Conservation (phyloP, 2,113 vertebrate genomes). For the Psilopsiagon aurifrons region DNA sequence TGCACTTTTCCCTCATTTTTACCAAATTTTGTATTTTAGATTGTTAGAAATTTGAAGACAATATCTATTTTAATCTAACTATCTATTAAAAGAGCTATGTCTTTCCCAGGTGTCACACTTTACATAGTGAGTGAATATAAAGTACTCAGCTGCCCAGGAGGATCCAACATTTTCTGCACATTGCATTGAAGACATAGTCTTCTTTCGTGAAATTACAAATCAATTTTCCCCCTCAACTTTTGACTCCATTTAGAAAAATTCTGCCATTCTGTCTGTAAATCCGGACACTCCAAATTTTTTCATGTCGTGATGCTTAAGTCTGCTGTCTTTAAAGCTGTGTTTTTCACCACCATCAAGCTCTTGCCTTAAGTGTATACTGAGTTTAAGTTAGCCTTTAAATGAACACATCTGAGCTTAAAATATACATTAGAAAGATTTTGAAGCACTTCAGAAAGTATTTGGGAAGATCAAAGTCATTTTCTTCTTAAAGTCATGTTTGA, state of each 20-base stretch:
- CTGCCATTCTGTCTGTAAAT: background rate
- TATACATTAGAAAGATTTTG: background rate
- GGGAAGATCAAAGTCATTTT: background rate
- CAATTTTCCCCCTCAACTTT: background rate
- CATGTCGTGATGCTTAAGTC: background rate
- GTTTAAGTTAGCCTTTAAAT: background rate
- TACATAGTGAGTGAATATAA: fast-evolving
- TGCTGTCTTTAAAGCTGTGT: background rate
- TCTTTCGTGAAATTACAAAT: background rate
- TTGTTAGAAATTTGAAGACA: background rate
- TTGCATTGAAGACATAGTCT: background rate
- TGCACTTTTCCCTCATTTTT: background rate
- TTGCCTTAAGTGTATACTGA: background rate
- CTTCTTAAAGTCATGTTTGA: background rate
- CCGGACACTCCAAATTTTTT: background rate
- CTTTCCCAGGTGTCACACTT: background rate
- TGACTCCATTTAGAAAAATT: background rate
- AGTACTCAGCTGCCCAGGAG: fast-evolving
- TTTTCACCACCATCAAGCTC: background rate
- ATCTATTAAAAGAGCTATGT: background rate
- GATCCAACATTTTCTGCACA: background rate
- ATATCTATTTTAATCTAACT: background rate
- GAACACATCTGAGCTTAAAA: background rate
- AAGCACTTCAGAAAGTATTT: background rate
- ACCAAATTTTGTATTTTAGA: background rate